Conservation (phyloP, 2,888 invertebrate genomes). For the Lepetodrilus schrolli region DNA sequence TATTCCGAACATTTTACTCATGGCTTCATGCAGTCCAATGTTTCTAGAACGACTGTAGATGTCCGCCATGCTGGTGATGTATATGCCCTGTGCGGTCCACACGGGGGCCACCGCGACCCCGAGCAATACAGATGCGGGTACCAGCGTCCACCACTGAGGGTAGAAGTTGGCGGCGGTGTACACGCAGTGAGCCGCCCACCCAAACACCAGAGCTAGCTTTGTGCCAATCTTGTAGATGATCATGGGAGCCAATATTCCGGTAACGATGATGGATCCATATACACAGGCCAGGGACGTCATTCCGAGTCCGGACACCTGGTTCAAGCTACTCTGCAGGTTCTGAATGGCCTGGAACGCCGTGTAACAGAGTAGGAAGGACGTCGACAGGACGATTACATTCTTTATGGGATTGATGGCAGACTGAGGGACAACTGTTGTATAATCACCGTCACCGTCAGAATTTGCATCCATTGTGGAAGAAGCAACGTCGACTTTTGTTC, state of each 20-base stretch:
- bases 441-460: neutral
- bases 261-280: conserved; percentile 60
- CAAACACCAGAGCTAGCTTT: conserved; percentile 58
- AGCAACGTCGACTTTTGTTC: no score
- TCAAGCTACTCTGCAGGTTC: conserved; percentile 64
- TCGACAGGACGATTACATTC: conserved; percentile 53
- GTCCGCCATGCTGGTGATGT: conserved; percentile 59
- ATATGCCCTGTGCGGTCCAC: conserved; percentile 70
- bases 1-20: conserved; percentile 62
- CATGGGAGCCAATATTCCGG: conserved; percentile 62
- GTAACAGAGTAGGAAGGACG: conserved; percentile 57
- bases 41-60: conserved; percentile 48
- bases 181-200: conserved; percentile 58
- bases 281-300: conserved; percentile 60
- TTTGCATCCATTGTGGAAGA: conserved; percentile 4
- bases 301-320: conserved; percentile 57
- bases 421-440: neutral
- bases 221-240: conserved; percentile 56
- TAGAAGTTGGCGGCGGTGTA: conserved; percentile 67
- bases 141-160: conserved; percentile 59
- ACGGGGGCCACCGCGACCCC: conserved; percentile 66
- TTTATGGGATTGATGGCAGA: conserved; percentile 2
- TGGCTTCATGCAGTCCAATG: conserved; percentile 45
- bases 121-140: conserved; percentile 66
- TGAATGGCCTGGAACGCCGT: conserved; percentile 64